A percentile compares a stretch with the other conserved stretches of the same genome.
Evolutionary conservation across 2,113 vertebrate genomes (phyloP).

Genomic region (Gallinago paraguaiae): DNA sequence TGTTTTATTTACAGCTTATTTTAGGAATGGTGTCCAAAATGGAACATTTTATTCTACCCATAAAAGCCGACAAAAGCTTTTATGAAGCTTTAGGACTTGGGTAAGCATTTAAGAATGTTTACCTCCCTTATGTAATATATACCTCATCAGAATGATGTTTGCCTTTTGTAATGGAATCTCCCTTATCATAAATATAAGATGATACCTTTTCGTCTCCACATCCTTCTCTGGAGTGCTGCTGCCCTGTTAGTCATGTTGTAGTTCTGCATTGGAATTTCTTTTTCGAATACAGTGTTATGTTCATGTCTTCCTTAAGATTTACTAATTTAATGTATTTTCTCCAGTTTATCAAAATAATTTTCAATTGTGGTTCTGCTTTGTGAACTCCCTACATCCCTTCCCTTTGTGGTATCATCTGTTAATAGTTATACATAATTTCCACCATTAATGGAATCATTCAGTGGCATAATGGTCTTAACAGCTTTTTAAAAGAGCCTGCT

Average conservation of each 20-base stretch:
- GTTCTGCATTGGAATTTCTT: background rate
- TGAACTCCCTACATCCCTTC: background rate
- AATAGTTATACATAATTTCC: background rate
- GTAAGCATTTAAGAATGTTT: background rate
- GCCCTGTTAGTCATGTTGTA: background rate
- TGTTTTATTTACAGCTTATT: background rate
- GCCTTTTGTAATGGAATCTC: background rate
- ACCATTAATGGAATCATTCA: conserved; percentile 4
- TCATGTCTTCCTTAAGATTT: background rate
- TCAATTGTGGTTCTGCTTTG: background rate
- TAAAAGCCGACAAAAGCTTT: background rate
- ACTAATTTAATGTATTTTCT: background rate
- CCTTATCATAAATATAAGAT: background rate
- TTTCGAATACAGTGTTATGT: background rate
- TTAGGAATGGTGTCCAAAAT: background rate
- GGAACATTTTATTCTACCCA: background rate
- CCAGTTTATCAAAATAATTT: background rate
- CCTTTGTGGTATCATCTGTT: background rate
- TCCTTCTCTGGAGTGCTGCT: background rate
- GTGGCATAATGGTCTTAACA: background rate
- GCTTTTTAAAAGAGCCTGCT: background rate
- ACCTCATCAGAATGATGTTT: background rate
- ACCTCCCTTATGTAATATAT: background rate
- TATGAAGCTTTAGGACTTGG: background rate
- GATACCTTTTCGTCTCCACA: background rate